Percentiles rank a stretch among this genome's conserved stretches.
phyloP scores from a whole-genome alignment of 1,140 invertebrate species.

The Diachasmimorpha longicaudata region DNA sequence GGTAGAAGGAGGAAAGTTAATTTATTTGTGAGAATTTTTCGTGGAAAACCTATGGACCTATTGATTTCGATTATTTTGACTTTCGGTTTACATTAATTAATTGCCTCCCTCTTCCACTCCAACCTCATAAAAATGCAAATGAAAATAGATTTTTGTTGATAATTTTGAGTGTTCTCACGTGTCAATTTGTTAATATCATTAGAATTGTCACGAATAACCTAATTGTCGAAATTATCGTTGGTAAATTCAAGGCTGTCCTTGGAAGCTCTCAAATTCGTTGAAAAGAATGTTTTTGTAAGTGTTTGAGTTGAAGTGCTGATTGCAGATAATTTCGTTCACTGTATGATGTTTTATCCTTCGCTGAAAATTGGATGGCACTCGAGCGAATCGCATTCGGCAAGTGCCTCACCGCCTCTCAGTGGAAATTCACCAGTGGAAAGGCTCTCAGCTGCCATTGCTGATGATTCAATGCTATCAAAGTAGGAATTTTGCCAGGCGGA shows the following conservation, averaged over 20 bases:
- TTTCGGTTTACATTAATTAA: too few relatives aligned
- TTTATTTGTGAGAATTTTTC: background rate
- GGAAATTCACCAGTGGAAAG: constrained; percentile 56
- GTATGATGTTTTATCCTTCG: constrained; percentile 35
- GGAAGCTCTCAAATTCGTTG: background rate
- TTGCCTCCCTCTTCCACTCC: background rate
- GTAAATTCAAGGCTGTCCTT: background rate
- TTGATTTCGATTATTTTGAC: too few relatives aligned
- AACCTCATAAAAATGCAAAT: background rate
- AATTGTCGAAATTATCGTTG: background rate
- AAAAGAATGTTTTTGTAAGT: background rate
- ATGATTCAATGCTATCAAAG: constrained; percentile 67
- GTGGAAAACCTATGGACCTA: background rate
- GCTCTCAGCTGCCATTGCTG: constrained; percentile 45
- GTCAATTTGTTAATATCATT: background rate
- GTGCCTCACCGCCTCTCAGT: constrained; percentile 58
- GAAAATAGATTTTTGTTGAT: background rate
- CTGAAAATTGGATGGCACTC: constrained; percentile 56
- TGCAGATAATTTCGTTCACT: background rate
- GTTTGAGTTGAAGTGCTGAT: background rate
- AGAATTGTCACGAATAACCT: background rate
- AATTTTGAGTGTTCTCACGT: background rate
- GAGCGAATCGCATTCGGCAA: constrained; percentile 66
- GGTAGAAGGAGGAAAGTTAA: background rate
- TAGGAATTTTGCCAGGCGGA: constrained; percentile 50